These are phyloP conservation scores for Amblyraja radiata DNA, from an alignment of 2,797 vertebrate genomes.

Conservation along the genomic window DNA sequence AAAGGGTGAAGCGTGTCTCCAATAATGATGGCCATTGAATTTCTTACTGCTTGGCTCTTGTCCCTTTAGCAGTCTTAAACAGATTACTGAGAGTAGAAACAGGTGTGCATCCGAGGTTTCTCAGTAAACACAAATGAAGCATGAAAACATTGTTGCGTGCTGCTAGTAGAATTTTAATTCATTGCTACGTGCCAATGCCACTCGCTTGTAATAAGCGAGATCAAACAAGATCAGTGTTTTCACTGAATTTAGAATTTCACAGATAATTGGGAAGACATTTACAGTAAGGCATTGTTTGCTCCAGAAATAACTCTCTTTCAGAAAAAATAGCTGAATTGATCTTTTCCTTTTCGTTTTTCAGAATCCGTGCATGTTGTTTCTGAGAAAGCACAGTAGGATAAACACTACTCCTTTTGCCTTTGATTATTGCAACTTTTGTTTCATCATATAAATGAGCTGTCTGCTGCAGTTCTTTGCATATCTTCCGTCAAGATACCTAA, in stretches of 20 bases:
- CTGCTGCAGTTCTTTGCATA: neutral
- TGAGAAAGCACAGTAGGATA: neutral
- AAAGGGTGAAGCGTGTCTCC: neutral
- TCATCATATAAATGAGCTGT: neutral
- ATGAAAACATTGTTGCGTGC: neutral
- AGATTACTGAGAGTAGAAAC: neutral
- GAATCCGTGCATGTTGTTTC: neutral
- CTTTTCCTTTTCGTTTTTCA: too few species aligned
- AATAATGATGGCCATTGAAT: neutral
- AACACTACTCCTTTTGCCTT: neutral
- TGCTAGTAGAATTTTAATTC: neutral
- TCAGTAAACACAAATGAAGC: neutral
- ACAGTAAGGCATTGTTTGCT: too few species aligned
- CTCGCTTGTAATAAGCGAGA: too few species aligned
- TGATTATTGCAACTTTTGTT: neutral
- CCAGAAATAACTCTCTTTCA: too few species aligned
- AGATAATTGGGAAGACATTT: too few species aligned
- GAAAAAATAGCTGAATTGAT: too few species aligned
- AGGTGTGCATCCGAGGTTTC: neutral
- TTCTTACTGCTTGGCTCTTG: neutral
- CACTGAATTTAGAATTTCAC: too few species aligned
- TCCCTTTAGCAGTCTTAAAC: neutral
- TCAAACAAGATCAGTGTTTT: too few species aligned
- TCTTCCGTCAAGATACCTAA: neutral
- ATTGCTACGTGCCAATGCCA: neutral